These are phyloP conservation scores for Pterobdella sp. DNA, from an alignment of 2,888 invertebrate genomes.

Conservation along the genomic window DNA sequence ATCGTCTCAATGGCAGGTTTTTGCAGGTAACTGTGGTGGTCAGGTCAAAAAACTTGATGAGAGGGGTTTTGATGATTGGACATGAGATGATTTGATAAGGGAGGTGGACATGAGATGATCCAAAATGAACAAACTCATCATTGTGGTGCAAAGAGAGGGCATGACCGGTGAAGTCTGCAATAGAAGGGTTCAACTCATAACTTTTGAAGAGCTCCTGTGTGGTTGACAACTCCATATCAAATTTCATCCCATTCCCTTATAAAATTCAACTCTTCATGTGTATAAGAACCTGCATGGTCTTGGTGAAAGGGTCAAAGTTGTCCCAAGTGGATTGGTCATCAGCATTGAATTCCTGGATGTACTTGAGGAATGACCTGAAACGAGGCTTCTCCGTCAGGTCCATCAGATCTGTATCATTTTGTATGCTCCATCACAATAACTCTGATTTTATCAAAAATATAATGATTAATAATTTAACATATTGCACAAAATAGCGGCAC, in stretches of 20 bases:
- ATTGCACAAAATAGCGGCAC: not conserved
- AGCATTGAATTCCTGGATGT: constrained; percentile 84
- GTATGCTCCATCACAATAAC: not conserved
- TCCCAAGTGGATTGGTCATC: constrained; percentile 89
- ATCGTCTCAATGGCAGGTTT: constrained; percentile 75
- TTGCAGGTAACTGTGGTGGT: constrained; percentile 64
- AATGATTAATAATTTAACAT: not conserved
- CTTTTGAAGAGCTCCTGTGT: constrained; percentile 78
- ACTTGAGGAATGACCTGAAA: constrained; percentile 90
- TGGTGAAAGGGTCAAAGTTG: constrained; percentile 68
- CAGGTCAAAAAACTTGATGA: not conserved
- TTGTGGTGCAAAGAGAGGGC: constrained; percentile 78
- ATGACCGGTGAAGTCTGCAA: constrained; percentile 97
- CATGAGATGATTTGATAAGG: not conserved
- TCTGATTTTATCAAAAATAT: not conserved
- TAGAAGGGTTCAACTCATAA: constrained; percentile 89
- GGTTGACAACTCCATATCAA: constrained; percentile 50
- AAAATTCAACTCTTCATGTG: too few species aligned
- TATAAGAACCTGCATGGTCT: constrained; percentile 58
- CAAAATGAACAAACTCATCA: constrained; percentile 52
- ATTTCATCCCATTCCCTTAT: too few species aligned
- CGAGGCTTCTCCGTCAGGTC: constrained; percentile 97
- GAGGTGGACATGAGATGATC: not conserved
- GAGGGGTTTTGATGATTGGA: not conserved
- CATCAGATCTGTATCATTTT: constrained; percentile 72